Percentiles rank a stretch among this genome's conserved stretches.
These are phyloP conservation scores for Cosmopolites sordidus DNA, from an alignment of 2,888 invertebrate genomes.

Conservation along the genomic window DNA sequence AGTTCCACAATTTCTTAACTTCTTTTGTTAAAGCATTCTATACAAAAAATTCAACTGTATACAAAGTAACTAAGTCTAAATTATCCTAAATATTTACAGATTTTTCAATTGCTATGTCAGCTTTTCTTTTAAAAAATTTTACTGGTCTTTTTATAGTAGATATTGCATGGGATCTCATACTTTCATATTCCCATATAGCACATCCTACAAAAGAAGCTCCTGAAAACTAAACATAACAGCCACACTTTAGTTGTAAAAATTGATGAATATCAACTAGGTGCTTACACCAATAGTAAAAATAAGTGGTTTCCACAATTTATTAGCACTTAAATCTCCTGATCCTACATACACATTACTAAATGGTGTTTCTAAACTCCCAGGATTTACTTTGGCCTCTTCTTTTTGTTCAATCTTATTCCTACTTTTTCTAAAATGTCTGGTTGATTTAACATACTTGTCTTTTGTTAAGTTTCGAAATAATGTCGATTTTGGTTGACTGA, in stretches of 20 bases:
- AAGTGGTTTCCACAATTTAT: constrained; percentile 58
- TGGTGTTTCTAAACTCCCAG: constrained; percentile 43
- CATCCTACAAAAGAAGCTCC: constrained; percentile 68
- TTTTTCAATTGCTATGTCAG: constrained; percentile 29
- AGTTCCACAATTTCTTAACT: constrained; percentile 65
- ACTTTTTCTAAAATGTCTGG: constrained; percentile 33
- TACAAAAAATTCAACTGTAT: constrained; percentile 6
- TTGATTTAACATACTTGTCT: constrained; percentile 3
- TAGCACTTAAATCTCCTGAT: constrained; percentile 48
- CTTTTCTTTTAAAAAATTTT: constrained; percentile 50
- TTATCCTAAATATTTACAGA: constrained; percentile 27
- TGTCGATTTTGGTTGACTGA: constrained; percentile 27
- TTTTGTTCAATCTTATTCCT: constrained; percentile 25
- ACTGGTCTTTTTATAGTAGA: constrained; percentile 53
- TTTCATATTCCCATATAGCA: constrained; percentile 87
- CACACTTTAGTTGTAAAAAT: constrained; percentile 1
- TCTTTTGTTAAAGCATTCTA: constrained; percentile 44
- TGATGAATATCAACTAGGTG: constrained; percentile 5
- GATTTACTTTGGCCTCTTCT: constrained; percentile 32
- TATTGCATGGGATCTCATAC: constrained; percentile 54
- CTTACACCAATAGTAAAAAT: constrained; percentile 63
- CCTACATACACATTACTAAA: constrained; percentile 50
- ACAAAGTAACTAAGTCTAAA: neutral
- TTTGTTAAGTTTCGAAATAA: constrained; percentile 18
- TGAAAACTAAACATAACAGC: constrained; percentile 40